phyloP scores from a whole-genome alignment of 2,888 invertebrate genomes.

The Syritta pipiens region DNA sequence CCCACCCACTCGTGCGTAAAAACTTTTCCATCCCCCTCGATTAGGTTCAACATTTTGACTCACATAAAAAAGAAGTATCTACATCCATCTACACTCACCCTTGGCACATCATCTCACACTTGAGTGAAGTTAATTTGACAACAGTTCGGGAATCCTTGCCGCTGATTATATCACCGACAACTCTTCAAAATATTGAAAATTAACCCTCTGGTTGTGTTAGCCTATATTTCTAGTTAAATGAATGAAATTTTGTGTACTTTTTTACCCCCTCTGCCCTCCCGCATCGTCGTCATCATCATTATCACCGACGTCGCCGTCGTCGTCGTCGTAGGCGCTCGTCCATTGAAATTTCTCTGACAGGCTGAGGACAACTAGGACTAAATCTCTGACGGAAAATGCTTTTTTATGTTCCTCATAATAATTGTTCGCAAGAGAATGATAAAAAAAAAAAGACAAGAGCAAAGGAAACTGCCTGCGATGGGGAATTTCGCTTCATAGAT shows the following conservation, averaged over 20 bases:
- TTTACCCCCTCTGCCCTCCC: neutral
- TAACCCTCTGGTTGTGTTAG: slow-evolving; percentile 20
- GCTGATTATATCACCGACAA: slow-evolving; percentile 15
- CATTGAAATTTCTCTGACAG: slow-evolving; percentile 13
- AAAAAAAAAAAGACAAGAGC: neutral
- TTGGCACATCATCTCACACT: slow-evolving; percentile 39
- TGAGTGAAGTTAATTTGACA: slow-evolving; percentile 37
- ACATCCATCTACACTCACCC: neutral
- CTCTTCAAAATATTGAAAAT: slow-evolving; percentile 41
- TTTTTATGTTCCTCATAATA: slow-evolving; percentile 14
- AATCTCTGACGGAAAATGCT: slow-evolving; percentile 1
- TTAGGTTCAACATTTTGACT: slow-evolving; percentile 21
- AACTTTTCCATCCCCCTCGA: slow-evolving; percentile 41
- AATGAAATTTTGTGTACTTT: neutral
- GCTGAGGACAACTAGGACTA: slow-evolving; percentile 8
- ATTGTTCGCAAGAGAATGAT: slow-evolving; percentile 25
- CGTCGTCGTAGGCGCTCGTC: too few relatives aligned
- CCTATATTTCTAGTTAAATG: slow-evolving; percentile 31
- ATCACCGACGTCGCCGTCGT: too few relatives aligned
- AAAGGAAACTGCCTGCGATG: neutral
- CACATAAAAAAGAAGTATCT: neutral
- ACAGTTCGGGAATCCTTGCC: slow-evolving; percentile 6
- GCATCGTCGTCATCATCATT: too few relatives aligned
- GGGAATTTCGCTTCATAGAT: neutral
- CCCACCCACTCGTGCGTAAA: slow-evolving; percentile 13